Conservation (phyloP, 1,140 invertebrate genomes). For the Nylanderia fulva region DNA sequence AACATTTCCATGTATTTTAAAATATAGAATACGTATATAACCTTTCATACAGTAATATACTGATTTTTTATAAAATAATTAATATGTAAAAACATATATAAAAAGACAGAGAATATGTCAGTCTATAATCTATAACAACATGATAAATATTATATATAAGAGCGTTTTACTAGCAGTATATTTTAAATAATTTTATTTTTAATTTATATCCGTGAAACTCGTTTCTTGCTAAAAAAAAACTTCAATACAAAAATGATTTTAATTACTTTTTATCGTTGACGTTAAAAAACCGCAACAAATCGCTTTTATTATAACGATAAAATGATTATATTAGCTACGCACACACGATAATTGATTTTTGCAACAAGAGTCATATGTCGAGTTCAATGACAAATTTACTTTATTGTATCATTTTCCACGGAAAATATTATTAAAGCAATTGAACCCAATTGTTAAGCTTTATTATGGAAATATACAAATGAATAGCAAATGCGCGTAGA, state of each 20-base stretch:
- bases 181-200: neutral
- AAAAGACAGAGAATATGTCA: neutral
- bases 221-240: neutral
- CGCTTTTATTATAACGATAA: neutral
- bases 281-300: neutral
- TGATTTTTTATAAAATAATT: no score
- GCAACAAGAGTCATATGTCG: neutral
- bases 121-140: neutral
- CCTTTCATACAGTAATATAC: neutral
- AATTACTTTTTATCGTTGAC: neutral
- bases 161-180: neutral
- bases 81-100: no score
- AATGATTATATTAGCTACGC: neutral
- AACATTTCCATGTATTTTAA: neutral
- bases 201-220: neutral
- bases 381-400: neutral
- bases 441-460: neutral
- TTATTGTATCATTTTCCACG: neutral
- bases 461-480: neutral
- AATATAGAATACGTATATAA: neutral
- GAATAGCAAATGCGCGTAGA: neutral
- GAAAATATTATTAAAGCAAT: conserved; percentile 5
- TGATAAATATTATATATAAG: neutral
- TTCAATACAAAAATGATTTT: conserved; percentile 10
- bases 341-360: neutral